These are phyloP conservation scores for Cyclopterus lumpus DNA, from an alignment of 2,797 vertebrate genomes.

Conservation along the genomic window DNA sequence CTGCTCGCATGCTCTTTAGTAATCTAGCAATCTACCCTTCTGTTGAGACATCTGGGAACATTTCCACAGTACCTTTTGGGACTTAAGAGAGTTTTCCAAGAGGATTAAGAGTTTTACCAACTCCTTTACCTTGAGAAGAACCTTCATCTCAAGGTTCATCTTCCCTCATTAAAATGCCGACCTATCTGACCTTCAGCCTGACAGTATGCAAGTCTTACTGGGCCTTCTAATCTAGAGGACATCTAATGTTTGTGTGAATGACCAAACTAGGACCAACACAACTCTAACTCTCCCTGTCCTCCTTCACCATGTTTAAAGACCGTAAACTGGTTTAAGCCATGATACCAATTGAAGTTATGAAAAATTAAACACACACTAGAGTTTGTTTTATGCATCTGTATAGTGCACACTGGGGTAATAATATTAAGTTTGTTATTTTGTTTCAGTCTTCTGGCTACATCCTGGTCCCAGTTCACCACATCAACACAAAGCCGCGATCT, in stretches of 20 bases:
- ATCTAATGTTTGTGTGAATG: too few species aligned
- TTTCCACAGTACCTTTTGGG: conserved; percentile 10
- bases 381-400: conserved; percentile 5
- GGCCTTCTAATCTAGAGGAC: too few species aligned
- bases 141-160: conserved; percentile 26
- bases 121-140: conserved; percentile 27
- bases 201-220: too few species aligned
- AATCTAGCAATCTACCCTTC: conserved; percentile 14
- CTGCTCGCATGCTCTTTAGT: conserved; percentile 24
- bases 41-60: conserved; percentile 30
- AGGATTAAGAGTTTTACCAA: conserved; percentile 38
- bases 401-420: conserved; percentile 23
- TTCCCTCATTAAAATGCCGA: too few species aligned
- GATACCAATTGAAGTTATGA: not conserved
- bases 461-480: conserved; percentile 29
- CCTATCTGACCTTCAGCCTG: too few species aligned
- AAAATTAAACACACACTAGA: not conserved
- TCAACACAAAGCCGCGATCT: conserved; percentile 43
- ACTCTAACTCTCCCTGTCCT: too few species aligned
- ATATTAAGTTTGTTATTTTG: conserved; percentile 23
- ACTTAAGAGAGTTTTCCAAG: conserved; percentile 39
- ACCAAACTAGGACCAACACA: too few species aligned
- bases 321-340: too few species aligned
- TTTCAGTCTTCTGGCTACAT: conserved; percentile 12
- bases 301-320: too few species aligned